Evolutionary conservation across 2,797 vertebrate genomes (phyloP), one percentile per base, ranked within the genome.

Genomic region (Botia kubotai): DNA sequence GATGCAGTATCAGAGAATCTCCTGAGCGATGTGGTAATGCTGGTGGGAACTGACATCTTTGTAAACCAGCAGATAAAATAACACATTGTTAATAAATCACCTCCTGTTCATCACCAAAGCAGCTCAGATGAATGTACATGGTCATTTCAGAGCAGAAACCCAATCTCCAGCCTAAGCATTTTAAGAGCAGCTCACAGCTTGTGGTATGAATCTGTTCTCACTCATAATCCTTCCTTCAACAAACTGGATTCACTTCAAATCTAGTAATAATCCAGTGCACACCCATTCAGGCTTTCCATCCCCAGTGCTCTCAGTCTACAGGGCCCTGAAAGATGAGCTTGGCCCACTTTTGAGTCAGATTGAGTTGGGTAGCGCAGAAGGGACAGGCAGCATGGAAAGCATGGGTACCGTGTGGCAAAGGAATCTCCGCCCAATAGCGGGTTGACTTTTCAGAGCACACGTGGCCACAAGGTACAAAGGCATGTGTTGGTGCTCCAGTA

Each of bases 271-370:
- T 82, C 85, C 81, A 89, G 62, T 10, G 29, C 39, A 88, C 87
- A 79, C 76, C 68, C 53, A 33, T 79, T 88, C 85, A 63, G 23
- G 79, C 76, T 85, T 79, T 2, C 43, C 82, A 79, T 86, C 63
- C 68, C 23, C 74, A 50, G 11, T 48, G 8, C 1, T 58, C 83
- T 98, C 96, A 99, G 95, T 99, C 98, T 82, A 99, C 87, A 0
- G 98, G 98, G 78, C 97, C 97, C 91, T 99, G 98, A 92, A 99
- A 99, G 93, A 99, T 99, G 3, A 99, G 92, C 91, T 97, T 98
- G 90, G 97, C 82, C 84, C 94, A 98, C 94, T 95, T 96, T 89
- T 96, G 95, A 4, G 95, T 94, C 33, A 96, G 95, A 36, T 91
- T 88, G 83, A 99, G 96, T 89, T 98, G 98, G 12, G 93, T 93